These are phyloP conservation scores for Sipha flava DNA, from an alignment of 1,140 invertebrate genomes.

Conservation along the genomic window DNA sequence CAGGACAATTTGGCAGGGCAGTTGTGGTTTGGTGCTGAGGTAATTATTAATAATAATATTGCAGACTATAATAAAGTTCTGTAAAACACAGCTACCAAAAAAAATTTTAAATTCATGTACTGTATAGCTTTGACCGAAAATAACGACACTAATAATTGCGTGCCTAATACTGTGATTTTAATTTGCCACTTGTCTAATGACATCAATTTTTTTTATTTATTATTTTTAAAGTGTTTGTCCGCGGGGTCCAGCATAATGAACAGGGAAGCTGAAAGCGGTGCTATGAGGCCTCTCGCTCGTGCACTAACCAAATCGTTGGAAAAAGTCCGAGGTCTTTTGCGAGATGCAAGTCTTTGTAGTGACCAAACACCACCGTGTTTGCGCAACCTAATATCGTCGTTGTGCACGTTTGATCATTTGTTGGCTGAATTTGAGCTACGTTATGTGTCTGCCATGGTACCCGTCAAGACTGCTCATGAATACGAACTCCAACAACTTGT, in stretches of 20 bases:
- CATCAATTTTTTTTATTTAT: background rate
- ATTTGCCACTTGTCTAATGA: too few relatives aligned
- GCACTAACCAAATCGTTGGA: constrained; percentile 91
- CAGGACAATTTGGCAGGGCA: constrained; percentile 96
- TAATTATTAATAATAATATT: constrained; percentile 42
- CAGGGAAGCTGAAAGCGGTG: constrained; percentile 83
- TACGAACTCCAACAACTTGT: constrained; percentile 95
- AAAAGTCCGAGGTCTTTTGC: constrained; percentile 75
- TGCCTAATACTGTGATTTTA: background rate
- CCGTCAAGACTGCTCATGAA: constrained; percentile 91
- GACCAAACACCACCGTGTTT: constrained; percentile 6
- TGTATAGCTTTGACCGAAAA: background rate
- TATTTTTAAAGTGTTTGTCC: constrained; percentile 61
- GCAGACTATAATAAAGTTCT: background rate
- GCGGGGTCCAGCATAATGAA: constrained; percentile 96
- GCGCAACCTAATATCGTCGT: constrained; percentile 46
- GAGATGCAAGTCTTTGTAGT: constrained; percentile 63
- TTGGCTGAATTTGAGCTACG: constrained; percentile 97
- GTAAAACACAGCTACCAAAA: too few relatives aligned
- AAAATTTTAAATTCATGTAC: too few relatives aligned
- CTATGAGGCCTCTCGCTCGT: constrained; percentile 93
- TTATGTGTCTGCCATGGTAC: constrained; percentile 98
- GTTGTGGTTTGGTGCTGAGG: constrained; percentile 99
- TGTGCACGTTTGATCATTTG: constrained; percentile 45
- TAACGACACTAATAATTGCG: background rate